Base-by-base conservation (phyloP, 2,113 vertebrate species). In the Setophaga coronata region DNA sequence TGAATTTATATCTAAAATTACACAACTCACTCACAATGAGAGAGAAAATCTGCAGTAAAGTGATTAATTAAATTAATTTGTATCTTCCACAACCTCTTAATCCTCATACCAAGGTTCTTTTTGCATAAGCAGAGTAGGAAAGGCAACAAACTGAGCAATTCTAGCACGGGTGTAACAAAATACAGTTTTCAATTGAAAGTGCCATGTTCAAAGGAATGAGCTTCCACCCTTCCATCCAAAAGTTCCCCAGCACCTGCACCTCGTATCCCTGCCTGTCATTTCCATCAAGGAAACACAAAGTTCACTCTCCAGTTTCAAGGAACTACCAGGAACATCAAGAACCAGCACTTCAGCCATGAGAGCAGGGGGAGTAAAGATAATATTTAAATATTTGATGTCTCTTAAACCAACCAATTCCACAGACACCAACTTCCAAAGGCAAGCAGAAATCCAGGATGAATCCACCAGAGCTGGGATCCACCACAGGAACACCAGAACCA, bases 251-350 rank as follows among this genome's bases (percentile, higher is more conserved):
- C 14, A 21, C 36, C 51, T 48, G 16, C 56, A 7, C 13, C 51
- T 69, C 23, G 2, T 0, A 18, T 4, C 58, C 64, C 34, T 16
- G 9, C 0, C 77, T 6, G 5, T 0, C 1, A 34, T 47, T 65
- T 33, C 81, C 60, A 18, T 1, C 1, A 3, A 80, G 16, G 20
- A 66, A 79, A 48, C 14, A 4, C 18, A 7, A 57, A 87, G 3
- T 34, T 61, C 66, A 42, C 29, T 18, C 23, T 11, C 15, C 8
- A 3, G 1, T 43, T 67, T 58, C 84, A 4, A 47, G 38, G 78
- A 87, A 15, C 12, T 10, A 47, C 18, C 29, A n/a, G 58, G 38
- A 77, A 54, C 3, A 1, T 18, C 36, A 7, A 47, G 43, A 72
- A 31, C 11, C 51, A 33, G 4, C 61, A 36, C 31, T 42, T 65